phyloP scores from a whole-genome alignment of 2,113 vertebrate species.

The Prietella phreatophila region DNA sequence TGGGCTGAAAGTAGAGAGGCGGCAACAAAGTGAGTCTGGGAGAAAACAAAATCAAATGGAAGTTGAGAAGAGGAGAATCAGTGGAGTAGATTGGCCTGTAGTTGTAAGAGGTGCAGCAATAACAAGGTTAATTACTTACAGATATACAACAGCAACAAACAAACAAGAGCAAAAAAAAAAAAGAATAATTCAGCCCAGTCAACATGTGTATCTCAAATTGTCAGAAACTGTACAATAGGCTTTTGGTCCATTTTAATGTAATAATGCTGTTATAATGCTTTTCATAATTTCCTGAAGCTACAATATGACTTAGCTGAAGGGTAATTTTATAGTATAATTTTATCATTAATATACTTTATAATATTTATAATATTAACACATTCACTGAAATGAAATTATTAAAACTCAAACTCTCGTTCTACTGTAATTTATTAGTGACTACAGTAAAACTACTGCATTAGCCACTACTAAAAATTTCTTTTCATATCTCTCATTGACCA shows the following conservation, averaged over 20 bases:
- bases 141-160: constrained; percentile 13
- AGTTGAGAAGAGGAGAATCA: background rate
- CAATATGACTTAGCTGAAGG: background rate
- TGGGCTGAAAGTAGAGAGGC: background rate
- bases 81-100: background rate
- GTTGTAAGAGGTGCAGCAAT: background rate
- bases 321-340: background rate
- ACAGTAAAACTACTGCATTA: background rate
- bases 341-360: background rate
- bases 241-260: background rate
- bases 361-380: background rate
- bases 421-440: background rate
- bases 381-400: background rate
- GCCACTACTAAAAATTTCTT: background rate
- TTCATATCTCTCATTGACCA: background rate
- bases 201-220: background rate
- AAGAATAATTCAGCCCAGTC: background rate
- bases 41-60: constrained; percentile 6
- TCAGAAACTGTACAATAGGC: background rate
- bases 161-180: background rate
- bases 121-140: constrained; percentile 1
- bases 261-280: background rate
- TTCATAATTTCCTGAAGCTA: background rate
- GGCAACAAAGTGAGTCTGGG: background rate
- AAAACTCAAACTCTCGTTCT: background rate